Evolutionary conservation across 2,113 vertebrate genomes (phyloP).

Genomic region (Microtus montanus): DNA sequence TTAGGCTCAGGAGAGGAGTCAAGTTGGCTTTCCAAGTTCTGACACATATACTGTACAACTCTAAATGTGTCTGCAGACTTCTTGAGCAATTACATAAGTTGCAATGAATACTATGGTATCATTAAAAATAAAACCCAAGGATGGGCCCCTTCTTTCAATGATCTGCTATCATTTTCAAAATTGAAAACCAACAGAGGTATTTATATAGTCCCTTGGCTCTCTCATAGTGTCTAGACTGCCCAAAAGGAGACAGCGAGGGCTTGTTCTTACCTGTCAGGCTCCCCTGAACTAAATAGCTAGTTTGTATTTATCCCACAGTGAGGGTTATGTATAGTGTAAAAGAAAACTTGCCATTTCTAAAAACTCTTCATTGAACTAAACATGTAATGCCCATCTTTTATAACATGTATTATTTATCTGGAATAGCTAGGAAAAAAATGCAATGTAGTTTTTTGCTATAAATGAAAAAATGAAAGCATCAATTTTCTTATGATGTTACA

Average conservation of each 20-base stretch:
- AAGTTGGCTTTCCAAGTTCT: neutral
- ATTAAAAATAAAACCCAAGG: slow-evolving; percentile 51
- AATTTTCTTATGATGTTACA: neutral
- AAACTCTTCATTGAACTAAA: slow-evolving; percentile 28
- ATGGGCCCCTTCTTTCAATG: slow-evolving; percentile 3
- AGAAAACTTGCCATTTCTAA: slow-evolving; percentile 48
- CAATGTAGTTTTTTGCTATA: slow-evolving; percentile 36
- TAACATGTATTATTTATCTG: slow-evolving; percentile 17
- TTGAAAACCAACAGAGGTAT: slow-evolving; percentile 25
- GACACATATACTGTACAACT: neutral
- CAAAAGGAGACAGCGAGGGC: neutral
- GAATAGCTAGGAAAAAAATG: neutral
- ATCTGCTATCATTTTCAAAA: slow-evolving; percentile 30
- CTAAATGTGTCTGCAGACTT: slow-evolving; percentile 1
- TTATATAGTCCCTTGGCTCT: slow-evolving; percentile 27
- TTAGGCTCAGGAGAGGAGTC: neutral
- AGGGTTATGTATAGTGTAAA: neutral
- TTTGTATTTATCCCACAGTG: slow-evolving; percentile 13
- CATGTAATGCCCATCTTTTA: neutral
- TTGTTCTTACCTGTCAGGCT: neutral
- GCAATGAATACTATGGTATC: neutral
- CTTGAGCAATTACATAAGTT: slow-evolving; percentile 3
- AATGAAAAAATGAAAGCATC: slow-evolving; percentile 31
- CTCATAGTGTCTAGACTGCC: neutral
- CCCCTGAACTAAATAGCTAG: neutral